Evolutionary conservation across 2,113 vertebrate genomes (phyloP).

Genomic region (Melanerpes aurifrons): DNA sequence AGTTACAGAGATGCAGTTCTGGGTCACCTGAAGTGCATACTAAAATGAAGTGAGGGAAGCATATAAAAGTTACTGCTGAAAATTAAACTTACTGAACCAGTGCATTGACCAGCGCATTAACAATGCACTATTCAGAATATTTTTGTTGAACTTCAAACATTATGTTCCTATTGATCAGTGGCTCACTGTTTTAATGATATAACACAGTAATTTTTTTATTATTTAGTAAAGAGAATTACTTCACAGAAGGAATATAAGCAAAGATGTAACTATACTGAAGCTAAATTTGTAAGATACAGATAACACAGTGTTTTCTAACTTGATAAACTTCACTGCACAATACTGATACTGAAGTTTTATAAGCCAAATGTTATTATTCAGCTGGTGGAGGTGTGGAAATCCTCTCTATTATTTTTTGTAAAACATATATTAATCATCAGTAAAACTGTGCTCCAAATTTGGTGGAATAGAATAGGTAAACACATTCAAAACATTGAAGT

Average conservation of each 20-base stretch:
- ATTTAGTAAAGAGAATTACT: background rate
- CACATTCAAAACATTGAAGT: background rate
- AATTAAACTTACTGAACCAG: constrained; percentile 46
- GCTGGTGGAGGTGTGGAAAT: background rate
- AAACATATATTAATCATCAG: background rate
- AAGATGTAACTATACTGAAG: background rate
- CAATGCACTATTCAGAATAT: background rate
- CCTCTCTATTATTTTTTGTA: background rate
- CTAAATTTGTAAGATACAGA: constrained; percentile 8
- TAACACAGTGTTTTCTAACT: background rate
- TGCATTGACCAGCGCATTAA: background rate
- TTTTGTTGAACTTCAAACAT: constrained; percentile 14
- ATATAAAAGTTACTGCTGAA: constrained; percentile 5
- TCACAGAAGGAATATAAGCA: background rate
- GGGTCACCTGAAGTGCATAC: background rate
- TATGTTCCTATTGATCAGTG: background rate
- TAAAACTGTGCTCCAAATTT: background rate
- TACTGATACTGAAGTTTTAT: background rate
- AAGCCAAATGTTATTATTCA: background rate
- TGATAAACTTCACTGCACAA: background rate
- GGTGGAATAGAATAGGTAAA: background rate
- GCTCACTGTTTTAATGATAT: background rate
- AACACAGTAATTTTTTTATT: background rate
- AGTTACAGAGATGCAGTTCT: background rate
- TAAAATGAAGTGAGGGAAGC: background rate